Conservation (phyloP, 2,888 invertebrate genomes). For the Tachina lurida region DNA sequence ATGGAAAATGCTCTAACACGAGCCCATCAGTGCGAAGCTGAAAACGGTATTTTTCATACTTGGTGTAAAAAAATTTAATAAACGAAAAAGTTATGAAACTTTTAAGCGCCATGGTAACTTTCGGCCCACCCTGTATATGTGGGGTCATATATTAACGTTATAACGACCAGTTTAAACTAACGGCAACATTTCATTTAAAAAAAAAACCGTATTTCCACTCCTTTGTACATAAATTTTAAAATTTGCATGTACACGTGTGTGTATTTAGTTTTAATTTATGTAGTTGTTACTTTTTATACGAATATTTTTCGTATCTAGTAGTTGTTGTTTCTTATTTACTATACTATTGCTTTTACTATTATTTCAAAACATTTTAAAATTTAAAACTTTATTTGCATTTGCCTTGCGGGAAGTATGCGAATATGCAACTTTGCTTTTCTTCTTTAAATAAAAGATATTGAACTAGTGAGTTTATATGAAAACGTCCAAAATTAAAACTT, state of each 20-base stretch:
- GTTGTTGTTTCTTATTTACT: slow-evolving; percentile 36
- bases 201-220: slow-evolving; percentile 13
- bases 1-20: no score
- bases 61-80: no score
- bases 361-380: slow-evolving; percentile 57
- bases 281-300: slow-evolving; percentile 58
- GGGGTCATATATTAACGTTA: slow-evolving; percentile 64
- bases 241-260: neutral
- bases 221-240: neutral
- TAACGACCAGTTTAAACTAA: slow-evolving; percentile 45
- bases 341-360: slow-evolving; percentile 48
- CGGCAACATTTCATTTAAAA: slow-evolving; percentile 46
- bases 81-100: no score
- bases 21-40: no score
- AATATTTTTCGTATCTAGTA: slow-evolving; percentile 39
- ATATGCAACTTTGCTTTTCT: neutral
- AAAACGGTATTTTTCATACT: no score
- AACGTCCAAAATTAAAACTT: no score
- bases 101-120: no score
- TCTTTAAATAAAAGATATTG: neutral
- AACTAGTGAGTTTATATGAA: no score
- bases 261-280: slow-evolving; percentile 60
- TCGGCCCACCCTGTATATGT: slow-evolving; percentile 3
- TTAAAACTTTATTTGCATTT: slow-evolving; percentile 61
- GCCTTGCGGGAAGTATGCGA: neutral